Base-by-base conservation (phyloP, 2,113 vertebrate genomes). In the Ploceus nigricollis region DNA sequence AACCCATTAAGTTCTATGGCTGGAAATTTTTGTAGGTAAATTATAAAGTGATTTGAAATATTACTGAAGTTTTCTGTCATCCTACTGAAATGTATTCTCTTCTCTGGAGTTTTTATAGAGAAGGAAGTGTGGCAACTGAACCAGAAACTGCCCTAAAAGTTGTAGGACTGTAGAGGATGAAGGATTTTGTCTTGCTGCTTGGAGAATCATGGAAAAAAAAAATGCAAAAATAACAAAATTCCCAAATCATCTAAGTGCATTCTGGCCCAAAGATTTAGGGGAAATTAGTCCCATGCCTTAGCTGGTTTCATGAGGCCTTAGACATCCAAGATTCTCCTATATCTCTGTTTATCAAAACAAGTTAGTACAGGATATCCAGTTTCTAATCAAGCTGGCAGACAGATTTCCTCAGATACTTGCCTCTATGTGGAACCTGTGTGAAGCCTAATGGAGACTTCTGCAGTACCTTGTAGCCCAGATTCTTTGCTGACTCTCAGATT, bases 341-440 rank as follows among this genome's bases (percentile, higher is more conserved):
- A 25, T 42, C 13, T 75, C 28, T 57, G 3, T 66, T 79, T 2
- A 66, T 69, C 9, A 79, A 53, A 86, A 86, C 44, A 25, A 23
- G 4, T 19, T 54, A 12, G 2, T 60, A 28, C 10, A 17, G 25
- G 17, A 42, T 70, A 89, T 5, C 7, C 16, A 35, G 27, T 71
- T 79, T 71, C 56, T 56, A 69, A 65, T 8, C 5, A 66, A 69
- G 8, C 4, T 70, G 45, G 9, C 18, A 77, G 50, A 77, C 21
- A 31, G 23, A 70, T 35, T 95, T 86, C 15, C 21, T 65, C 22
- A 45, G 33, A 15, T 44, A 17, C 13, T 31, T 51, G n/a, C 21
- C 78, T 57, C 17, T 14, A 57, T 0, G 0, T 85, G n/a, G 15
- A 25, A 37, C 20, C 33, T 30, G 10, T 1, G 0, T 12, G 45